Evolutionary conservation across 2,113 vertebrate genomes (phyloP).

Genomic region (Lasiurus borealis): DNA sequence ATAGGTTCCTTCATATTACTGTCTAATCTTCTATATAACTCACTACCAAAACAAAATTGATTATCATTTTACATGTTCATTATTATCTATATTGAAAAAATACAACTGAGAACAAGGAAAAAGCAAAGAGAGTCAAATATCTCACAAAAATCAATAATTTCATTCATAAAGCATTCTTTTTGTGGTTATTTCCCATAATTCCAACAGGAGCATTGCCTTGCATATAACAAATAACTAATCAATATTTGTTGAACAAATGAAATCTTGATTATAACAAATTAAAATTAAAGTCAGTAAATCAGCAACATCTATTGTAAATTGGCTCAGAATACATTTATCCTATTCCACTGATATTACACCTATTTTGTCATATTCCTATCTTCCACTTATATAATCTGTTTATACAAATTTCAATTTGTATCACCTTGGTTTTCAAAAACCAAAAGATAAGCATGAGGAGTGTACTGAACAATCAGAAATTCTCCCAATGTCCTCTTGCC

Average conservation of each 20-base stretch:
- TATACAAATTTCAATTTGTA: background rate
- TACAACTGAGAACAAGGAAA: background rate
- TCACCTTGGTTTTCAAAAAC: background rate
- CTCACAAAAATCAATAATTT: background rate
- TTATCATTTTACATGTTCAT: background rate
- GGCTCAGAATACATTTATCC: background rate
- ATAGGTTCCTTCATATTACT: no score
- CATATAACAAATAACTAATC: background rate
- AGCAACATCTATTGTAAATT: background rate
- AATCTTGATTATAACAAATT: background rate
- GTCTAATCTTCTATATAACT: background rate
- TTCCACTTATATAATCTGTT: background rate
- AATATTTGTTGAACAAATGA: slow-evolving; percentile 4
- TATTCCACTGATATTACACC: background rate
- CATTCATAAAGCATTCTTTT: background rate
- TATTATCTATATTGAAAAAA: background rate
- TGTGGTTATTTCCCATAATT: background rate
- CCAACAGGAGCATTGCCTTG: background rate
- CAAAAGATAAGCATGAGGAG: background rate
- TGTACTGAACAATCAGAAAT: background rate
- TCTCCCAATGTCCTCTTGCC: background rate
- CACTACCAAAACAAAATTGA: slow-evolving; percentile 4
- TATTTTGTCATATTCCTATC: background rate
- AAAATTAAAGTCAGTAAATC: background rate
- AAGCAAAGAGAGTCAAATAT: background rate